A percentile compares a stretch with the other conserved stretches of the same genome.
Conservation (phyloP, 2,113 vertebrate genomes). For the Guaruba guarouba region DNA sequence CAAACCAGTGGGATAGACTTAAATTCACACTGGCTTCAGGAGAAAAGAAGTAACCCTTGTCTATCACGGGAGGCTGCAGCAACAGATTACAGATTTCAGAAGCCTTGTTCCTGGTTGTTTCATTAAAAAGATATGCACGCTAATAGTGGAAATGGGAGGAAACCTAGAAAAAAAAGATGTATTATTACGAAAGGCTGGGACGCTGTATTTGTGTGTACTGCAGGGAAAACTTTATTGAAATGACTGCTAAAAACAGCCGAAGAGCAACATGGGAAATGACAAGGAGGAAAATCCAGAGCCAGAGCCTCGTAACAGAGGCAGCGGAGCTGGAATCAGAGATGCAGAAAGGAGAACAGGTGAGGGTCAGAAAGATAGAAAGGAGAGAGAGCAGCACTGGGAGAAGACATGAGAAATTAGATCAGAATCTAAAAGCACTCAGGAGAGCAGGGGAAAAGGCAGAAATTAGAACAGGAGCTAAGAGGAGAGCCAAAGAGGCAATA, state of each 20-base stretch:
- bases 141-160: conserved; percentile 51
- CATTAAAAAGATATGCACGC: conserved; percentile 31
- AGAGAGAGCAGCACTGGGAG: conserved; percentile 76
- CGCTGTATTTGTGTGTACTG: conserved; percentile 1
- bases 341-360: conserved; percentile 66
- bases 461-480: conserved; percentile 81
- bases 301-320: background rate
- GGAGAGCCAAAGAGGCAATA: conserved; percentile 71
- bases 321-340: conserved; percentile 49
- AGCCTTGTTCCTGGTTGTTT: background rate
- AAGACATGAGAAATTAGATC: conserved; percentile 82
- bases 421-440: conserved; percentile 75
- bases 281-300: conserved; percentile 10
- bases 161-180: conserved; percentile 49
- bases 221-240: conserved; percentile 41
- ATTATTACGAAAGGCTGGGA: conserved; percentile 56
- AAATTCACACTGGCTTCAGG: conserved; percentile 9
- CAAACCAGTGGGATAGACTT: conserved; percentile 17
- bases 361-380: conserved; percentile 75
- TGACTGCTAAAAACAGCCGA: conserved; percentile 11
- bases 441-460: conserved; percentile 77
- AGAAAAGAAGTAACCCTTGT: background rate
- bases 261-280: background rate
- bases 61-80: conserved; percentile 18
- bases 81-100: conserved; percentile 27